These are phyloP conservation scores for Lethrus apterus DNA, from an alignment of 1,140 invertebrate genomes.

Conservation along the genomic window DNA sequence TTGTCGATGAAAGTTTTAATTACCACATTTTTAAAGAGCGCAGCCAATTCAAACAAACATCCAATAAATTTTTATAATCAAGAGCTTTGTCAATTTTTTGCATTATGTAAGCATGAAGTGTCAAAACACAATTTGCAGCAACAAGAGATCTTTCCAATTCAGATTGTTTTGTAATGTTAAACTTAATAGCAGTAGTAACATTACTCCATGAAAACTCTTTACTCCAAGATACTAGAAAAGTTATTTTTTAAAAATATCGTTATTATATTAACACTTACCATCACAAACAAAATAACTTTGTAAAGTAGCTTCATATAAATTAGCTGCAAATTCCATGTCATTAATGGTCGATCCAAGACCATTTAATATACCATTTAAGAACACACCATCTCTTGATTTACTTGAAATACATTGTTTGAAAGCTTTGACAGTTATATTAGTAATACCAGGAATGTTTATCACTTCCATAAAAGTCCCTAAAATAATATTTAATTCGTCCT, in stretches of 20 bases:
- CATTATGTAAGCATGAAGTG: conserved; percentile 36
- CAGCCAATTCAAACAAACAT: conserved; percentile 33
- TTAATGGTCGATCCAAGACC: conserved; percentile 24
- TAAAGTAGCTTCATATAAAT: conserved; percentile 30
- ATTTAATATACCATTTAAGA: conserved; percentile 28
- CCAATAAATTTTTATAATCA: conserved; percentile 28
- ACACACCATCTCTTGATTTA: conserved; percentile 28
- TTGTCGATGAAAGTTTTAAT: too few species aligned
- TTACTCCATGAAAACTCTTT: conserved; percentile 27
- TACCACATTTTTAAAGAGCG: conserved; percentile 35
- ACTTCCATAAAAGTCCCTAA: conserved; percentile 29
- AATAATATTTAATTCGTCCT: conserved; percentile 30
- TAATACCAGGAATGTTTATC: conserved; percentile 30
- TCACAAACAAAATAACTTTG: conserved; percentile 34
- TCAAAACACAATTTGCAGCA: conserved; percentile 30
- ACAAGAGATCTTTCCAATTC: conserved; percentile 31
- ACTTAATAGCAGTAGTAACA: conserved; percentile 23
- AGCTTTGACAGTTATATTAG: conserved; percentile 22
- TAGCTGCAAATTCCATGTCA: conserved; percentile 27
- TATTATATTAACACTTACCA: conserved; percentile 24
- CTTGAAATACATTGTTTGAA: conserved; percentile 32
- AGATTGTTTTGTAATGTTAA: conserved; percentile 24
- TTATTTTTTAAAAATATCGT: background rate
- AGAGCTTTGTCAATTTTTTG: conserved; percentile 27
- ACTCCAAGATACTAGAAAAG: conserved; percentile 1